Evolutionary conservation across 2,888 invertebrate genomes (phyloP).

Genomic region (Quadroppia sp.): DNA sequence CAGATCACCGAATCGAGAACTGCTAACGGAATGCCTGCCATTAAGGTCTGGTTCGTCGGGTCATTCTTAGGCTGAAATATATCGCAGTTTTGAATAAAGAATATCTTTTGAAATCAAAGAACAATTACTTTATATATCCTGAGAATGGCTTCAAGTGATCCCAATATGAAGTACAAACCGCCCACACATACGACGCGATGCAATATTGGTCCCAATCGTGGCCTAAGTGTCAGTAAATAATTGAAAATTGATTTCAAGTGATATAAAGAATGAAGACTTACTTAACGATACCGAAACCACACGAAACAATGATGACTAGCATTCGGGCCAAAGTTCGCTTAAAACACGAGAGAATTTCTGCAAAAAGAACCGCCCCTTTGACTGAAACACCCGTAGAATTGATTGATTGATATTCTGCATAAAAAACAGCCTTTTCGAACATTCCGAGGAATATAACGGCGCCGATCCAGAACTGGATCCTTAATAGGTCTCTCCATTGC

Average conservation of each 20-base stretch:
- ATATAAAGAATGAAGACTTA: constrained; percentile 55
- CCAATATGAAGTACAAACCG: constrained; percentile 73
- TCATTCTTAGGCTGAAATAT: constrained; percentile 60
- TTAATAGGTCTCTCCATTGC: constrained; percentile 82
- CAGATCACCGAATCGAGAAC: constrained; percentile 66
- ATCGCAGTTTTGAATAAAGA: constrained; percentile 1
- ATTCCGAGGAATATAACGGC: constrained; percentile 75
- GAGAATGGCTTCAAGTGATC: constrained; percentile 79
- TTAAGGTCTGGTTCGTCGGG: constrained; percentile 62
- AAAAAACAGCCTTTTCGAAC: constrained; percentile 72
- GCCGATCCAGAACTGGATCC: constrained; percentile 95
- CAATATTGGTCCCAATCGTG: constrained; percentile 78
- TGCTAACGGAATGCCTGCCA: constrained; percentile 79
- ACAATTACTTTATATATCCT: constrained; percentile 60
- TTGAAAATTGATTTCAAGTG: neutral
- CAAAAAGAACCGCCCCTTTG: constrained; percentile 70
- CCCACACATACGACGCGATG: constrained; percentile 83
- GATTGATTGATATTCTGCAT: constrained; percentile 77
- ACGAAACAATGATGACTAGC: constrained; percentile 87
- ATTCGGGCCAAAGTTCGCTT: constrained; percentile 87
- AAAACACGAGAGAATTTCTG: constrained; percentile 84
- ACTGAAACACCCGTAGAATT: constrained; percentile 65
- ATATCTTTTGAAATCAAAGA: neutral
- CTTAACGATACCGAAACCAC: constrained; percentile 95
- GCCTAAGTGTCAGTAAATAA: constrained; percentile 57